Evolutionary conservation across 2,797 vertebrate genomes (phyloP).

Genomic region (Paedocypris micromegethes): DNA sequence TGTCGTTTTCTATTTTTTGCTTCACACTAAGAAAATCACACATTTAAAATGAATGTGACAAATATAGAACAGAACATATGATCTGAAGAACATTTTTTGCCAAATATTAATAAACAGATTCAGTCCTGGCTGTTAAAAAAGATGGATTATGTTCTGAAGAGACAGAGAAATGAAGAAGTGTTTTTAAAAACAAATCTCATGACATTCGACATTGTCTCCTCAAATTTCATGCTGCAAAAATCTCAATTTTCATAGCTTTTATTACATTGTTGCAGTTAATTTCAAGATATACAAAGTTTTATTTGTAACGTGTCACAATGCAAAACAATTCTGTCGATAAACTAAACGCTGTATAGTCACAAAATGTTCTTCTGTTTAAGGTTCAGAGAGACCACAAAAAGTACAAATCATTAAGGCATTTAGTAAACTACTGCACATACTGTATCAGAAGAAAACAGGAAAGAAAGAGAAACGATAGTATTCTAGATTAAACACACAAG

Average conservation of each 20-base stretch:
- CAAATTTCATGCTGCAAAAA: too few species aligned
- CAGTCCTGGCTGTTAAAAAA: too few species aligned
- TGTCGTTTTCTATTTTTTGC: conserved; percentile 50
- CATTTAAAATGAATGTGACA: background rate
- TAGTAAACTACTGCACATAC: background rate
- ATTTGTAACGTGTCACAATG: background rate
- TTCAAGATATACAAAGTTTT: conserved; percentile 14
- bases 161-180: too few species aligned
- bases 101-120: too few species aligned
- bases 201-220: too few species aligned
- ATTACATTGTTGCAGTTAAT: conserved; percentile 17
- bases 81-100: too few species aligned
- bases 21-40: background rate
- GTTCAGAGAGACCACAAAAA: background rate
- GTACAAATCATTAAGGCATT: conserved; percentile 3
- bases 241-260: background rate
- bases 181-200: too few species aligned
- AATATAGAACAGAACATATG: conserved; percentile 3
- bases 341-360: too few species aligned
- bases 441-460: background rate
- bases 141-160: too few species aligned
- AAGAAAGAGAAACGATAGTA: background rate
- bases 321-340: conserved; percentile 6
- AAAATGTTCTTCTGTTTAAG: background rate
- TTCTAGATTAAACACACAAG: background rate